phyloP scores from a whole-genome alignment of 2,888 invertebrate species.

The Formica aserva region DNA sequence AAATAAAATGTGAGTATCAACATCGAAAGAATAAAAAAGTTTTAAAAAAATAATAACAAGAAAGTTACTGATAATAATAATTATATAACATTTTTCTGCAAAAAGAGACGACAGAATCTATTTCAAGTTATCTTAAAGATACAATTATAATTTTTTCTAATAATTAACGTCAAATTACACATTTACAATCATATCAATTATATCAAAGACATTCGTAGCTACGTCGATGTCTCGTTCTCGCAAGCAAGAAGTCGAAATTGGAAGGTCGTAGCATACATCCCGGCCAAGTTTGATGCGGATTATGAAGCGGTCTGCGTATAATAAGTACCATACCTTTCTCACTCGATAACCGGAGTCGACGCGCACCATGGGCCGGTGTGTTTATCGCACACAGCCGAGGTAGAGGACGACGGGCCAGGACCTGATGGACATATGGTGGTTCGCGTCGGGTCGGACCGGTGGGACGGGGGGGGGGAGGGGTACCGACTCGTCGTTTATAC shows the following conservation, averaged over 20 bases:
- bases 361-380: constrained; percentile 59
- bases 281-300: constrained; percentile 34
- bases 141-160: neutral
- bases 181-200: neutral
- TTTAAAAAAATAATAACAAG: neutral
- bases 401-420: constrained; percentile 54
- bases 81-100: neutral
- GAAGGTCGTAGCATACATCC: neutral
- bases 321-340: constrained; percentile 57
- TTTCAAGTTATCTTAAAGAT: neutral
- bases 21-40: neutral
- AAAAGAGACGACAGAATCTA: neutral
- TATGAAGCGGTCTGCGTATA: constrained; percentile 42
- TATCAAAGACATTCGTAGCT: neutral
- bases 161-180: neutral
- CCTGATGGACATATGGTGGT: constrained; percentile 75
- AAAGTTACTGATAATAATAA: neutral
- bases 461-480: neutral
- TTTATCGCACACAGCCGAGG: constrained; percentile 72
- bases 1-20: neutral
- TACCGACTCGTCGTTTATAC: constrained; percentile 80
- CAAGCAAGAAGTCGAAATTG: constrained; percentile 1
- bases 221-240: neutral
- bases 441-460: constrained; percentile 68
- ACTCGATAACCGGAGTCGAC: constrained; percentile 56